Evolutionary conservation across 2,888 invertebrate genomes (phyloP), one percentile per base, ranked within the genome.

Genomic region (Drosophila buzzatii): DNA sequence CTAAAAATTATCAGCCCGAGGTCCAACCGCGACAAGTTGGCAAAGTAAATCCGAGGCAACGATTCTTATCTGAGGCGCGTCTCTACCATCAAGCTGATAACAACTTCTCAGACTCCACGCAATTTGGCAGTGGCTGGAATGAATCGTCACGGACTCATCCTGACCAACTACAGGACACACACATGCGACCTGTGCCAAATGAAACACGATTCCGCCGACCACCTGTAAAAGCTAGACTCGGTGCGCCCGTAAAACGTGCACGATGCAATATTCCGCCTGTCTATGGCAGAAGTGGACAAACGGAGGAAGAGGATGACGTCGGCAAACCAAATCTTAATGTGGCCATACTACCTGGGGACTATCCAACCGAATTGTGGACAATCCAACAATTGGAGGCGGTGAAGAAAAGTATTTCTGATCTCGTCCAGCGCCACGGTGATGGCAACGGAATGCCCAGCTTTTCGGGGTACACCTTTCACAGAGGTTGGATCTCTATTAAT

Each of bases 311-410:
- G 2, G 23, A 10, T 31, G 49, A 23, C 14, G 68, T 2, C 0
- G 18, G 7, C 14, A 27, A n/a, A 31, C n/a, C 23, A 41, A 41
- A 44, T 27, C 59, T 59, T 2, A 52, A 59, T 10, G 35, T 75
- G 42, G 70, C 63, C 5, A 70, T 75, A 42, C 31, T 75, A 4
- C 75, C 75, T 10, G 59, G 64, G 0, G 70, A 75, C 9, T 75
- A 56, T 51, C 76, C 76, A 10, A 61, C 31, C 18, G 75, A 70
- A 31, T 20, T 61, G 33, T 75, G 75, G 75, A 59, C 49, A 9
- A 33, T 33, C 0, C 16, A 42, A 16, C 75, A 75, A 31, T 5
- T 75, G 62, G 61, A 57, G 47, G 49, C 53, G 1, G 70, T 75
- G 33, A 70, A 70, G 23, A 39, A 58, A 53, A 75, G 64, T 61